Conservation (phyloP, 2,797 vertebrate species). For the Typhlichthys subterraneus region DNA sequence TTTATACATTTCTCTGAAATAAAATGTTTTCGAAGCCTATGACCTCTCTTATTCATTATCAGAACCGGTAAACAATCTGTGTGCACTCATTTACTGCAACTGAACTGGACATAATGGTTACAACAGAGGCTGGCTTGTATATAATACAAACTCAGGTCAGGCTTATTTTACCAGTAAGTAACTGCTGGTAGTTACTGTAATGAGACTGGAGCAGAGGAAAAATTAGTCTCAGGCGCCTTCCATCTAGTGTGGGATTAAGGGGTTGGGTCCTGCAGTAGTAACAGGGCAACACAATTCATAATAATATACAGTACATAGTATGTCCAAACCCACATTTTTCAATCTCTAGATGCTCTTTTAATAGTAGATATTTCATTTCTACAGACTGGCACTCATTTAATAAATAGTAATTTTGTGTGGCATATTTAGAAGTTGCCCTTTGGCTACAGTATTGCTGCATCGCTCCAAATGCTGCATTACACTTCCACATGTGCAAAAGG, state of each 20-base stretch:
- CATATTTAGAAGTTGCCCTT: no score
- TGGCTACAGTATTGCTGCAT: neutral
- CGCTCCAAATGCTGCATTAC: conserved; percentile 19
- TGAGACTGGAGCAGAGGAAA: conserved; percentile 34
- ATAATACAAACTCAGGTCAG: neutral
- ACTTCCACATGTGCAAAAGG: conserved; percentile 12
- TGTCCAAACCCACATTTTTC: conserved; percentile 30
- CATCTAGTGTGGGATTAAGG: conserved; percentile 46
- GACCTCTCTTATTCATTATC: neutral
- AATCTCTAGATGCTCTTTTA: conserved; percentile 3
- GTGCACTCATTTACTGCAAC: neutral
- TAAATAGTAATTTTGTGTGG: neutral
- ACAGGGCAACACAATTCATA: conserved; percentile 50
- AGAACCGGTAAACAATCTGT: neutral
- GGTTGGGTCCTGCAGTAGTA: conserved; percentile 36
- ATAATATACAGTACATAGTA: conserved; percentile 49
- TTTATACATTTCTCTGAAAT: no score
- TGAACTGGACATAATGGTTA: neutral
- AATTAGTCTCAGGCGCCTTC: conserved; percentile 22
- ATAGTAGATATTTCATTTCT: conserved; percentile 15
- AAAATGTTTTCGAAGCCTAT: neutral
- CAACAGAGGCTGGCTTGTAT: neutral
- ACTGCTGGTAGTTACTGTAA: no score
- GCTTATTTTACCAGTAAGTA: no score
- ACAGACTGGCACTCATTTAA: neutral